Percentiles rank a stretch among this genome's conserved stretches.
Evolutionary conservation across 2,797 vertebrate species (phyloP).

Genomic region (Rhinatrema bivittatum): DNA sequence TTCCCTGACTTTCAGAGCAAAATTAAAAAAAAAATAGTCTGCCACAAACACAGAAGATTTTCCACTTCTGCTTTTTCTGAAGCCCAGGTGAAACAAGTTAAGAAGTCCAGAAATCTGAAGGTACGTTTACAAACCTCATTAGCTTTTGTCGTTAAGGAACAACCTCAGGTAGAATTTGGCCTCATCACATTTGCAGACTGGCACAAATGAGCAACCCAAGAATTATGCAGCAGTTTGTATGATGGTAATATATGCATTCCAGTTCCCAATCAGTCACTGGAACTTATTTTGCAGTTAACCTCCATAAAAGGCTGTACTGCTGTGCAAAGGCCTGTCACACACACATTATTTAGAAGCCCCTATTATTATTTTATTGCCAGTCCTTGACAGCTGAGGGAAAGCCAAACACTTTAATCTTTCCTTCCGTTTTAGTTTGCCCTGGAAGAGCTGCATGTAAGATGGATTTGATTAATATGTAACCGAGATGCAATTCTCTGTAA

Average conservation of each 20-base stretch:
- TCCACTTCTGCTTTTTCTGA: no score
- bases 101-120: no score
- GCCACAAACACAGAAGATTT: no score
- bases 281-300: slow-evolving; percentile 80
- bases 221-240: slow-evolving; percentile 57
- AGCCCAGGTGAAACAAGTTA: no score
- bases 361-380: slow-evolving; percentile 77
- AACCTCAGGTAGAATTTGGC: slow-evolving; percentile 8
- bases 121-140: no score
- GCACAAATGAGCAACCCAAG: slow-evolving; percentile 60
- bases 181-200: slow-evolving; percentile 39
- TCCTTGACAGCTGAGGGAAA: slow-evolving; percentile 75
- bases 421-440: slow-evolving; percentile 69
- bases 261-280: slow-evolving; percentile 67
- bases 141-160: no score
- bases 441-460: slow-evolving; percentile 61
- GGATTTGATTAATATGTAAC: slow-evolving; percentile 76
- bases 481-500: slow-evolving; percentile 72
- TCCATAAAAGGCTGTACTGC: slow-evolving; percentile 67
- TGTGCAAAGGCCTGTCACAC: slow-evolving; percentile 64
- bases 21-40: no score
- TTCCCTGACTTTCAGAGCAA: slow-evolving; percentile 20
- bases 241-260: slow-evolving; percentile 49
- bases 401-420: slow-evolving; percentile 74
- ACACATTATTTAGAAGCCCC: slow-evolving; percentile 73